phyloP scores from a whole-genome alignment of 2,113 vertebrate species.

The Clupea harengus region DNA sequence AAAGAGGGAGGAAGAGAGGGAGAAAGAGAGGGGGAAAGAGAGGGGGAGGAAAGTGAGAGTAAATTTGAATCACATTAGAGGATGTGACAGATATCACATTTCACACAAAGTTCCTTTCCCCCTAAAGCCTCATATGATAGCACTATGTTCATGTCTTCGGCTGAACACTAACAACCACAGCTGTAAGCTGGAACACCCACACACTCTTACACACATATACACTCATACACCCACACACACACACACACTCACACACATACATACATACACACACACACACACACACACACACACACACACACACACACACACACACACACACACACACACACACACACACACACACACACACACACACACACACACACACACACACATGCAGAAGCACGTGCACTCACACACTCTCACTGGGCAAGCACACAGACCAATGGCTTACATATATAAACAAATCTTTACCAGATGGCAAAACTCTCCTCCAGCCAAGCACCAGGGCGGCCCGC shows the following conservation, averaged over 20 bases:
- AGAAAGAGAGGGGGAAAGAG: background rate
- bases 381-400: background rate
- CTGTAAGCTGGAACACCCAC: background rate
- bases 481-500: constrained; percentile 12
- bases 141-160: background rate
- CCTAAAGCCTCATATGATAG: background rate
- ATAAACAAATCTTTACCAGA: constrained; percentile 19
- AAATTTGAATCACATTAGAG: background rate
- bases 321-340: background rate
- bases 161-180: background rate
- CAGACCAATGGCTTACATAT: constrained; percentile 11
- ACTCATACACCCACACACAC: background rate
- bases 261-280: background rate
- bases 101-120: background rate
- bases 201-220: background rate
- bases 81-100: background rate
- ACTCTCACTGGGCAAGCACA: background rate
- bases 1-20: background rate
- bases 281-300: background rate
- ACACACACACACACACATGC: background rate
- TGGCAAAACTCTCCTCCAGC: background rate
- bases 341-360: background rate
- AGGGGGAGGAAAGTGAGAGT: background rate
- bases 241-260: background rate
- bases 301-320: background rate